Percentiles rank a stretch among this genome's conserved stretches.
These are phyloP conservation scores for Chorisops tibialis DNA, from an alignment of 2,888 invertebrate species.

Conservation along the genomic window DNA sequence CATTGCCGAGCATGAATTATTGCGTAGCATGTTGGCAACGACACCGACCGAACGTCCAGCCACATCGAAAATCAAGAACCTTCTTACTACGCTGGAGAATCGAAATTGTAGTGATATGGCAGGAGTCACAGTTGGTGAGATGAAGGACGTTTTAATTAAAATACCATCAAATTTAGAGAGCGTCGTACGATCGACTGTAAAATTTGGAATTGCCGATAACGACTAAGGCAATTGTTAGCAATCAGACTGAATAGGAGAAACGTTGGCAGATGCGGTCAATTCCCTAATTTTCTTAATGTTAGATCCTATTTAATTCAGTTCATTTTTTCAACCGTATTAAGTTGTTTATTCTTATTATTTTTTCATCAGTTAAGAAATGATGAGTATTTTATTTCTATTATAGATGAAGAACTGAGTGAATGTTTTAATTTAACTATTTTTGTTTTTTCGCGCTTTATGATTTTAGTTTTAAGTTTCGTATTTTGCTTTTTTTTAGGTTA, in stretches of 20 bases:
- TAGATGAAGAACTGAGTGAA: no score
- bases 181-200: conserved; percentile 2
- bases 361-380: no score
- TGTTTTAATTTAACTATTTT: no score
- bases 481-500: no score
- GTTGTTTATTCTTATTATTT: no score
- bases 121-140: background rate
- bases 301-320: no score
- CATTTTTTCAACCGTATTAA: no score
- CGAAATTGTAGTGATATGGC: background rate
- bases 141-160: background rate
- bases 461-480: no score
- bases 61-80: conserved; percentile 62
- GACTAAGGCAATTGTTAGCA: background rate
- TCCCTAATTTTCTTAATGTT: no score
- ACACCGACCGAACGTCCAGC: conserved; percentile 72
- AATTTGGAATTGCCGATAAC: conserved; percentile 2
- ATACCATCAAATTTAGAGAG: conserved; percentile 5
- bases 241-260: background rate
- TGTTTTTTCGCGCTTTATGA: no score
- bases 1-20: conserved; percentile 66
- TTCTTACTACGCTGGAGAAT: background rate
- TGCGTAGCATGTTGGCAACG: conserved; percentile 73
- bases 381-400: no score
- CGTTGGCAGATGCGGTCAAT: background rate